Percentiles rank a stretch among this genome's conserved stretches.
phyloP scores from a whole-genome alignment of 2,888 invertebrate genomes.

The Pemphredon lugubris region DNA sequence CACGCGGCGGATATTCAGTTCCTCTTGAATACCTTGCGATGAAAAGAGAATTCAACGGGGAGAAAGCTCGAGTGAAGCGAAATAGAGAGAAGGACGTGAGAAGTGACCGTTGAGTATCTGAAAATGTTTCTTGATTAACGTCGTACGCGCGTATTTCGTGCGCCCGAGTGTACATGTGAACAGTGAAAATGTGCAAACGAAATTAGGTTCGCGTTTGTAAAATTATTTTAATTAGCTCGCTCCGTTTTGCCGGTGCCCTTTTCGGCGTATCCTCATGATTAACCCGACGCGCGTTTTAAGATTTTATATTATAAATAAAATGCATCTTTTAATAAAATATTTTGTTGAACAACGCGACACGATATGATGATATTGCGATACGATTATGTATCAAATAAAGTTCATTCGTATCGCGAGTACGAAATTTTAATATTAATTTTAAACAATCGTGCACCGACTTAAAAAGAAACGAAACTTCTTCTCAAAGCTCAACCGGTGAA shows the following conservation, averaged over 20 bases:
- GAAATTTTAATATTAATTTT: neutral
- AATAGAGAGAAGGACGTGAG: slow-evolving; percentile 37
- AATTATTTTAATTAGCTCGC: neutral
- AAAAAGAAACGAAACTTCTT: too few relatives aligned
- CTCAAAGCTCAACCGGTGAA: too few relatives aligned
- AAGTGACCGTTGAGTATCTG: slow-evolving; percentile 41
- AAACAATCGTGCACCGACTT: too few relatives aligned
- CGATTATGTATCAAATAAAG: too few relatives aligned
- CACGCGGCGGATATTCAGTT: slow-evolving; percentile 54
- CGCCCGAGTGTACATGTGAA: neutral
- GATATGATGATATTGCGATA: neutral
- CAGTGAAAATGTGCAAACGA: neutral
- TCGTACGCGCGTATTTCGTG: neutral
- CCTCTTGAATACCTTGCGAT: slow-evolving; percentile 46
- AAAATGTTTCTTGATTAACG: slow-evolving; percentile 34
- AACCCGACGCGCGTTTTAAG: too few relatives aligned
- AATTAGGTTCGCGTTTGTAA: neutral
- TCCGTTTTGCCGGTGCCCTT: neutral
- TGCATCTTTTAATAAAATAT: too few relatives aligned
- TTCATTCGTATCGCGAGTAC: too few relatives aligned
- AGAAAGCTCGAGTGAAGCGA: slow-evolving; percentile 28
- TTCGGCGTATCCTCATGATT: neutral
- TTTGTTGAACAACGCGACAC: neutral
- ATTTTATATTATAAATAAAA: too few relatives aligned
- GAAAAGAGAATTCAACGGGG: slow-evolving; percentile 52